phyloP scores from a whole-genome alignment of 2,797 vertebrate species.

The Gambusia yucatana region DNA sequence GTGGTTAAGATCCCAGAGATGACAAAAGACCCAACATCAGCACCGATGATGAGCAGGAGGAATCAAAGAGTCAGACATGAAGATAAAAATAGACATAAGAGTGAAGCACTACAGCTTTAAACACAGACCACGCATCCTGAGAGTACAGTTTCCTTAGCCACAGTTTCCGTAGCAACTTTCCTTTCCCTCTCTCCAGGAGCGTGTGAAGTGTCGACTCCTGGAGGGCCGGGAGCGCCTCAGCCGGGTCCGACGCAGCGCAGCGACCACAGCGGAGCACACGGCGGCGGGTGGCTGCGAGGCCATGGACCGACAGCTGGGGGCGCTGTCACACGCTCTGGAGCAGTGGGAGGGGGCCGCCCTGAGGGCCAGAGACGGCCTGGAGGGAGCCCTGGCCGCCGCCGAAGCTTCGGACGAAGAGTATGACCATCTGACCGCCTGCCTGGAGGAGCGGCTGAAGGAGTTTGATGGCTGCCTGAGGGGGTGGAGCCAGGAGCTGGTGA shows the following conservation, averaged over 20 bases:
- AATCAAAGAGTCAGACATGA: constrained; percentile 25
- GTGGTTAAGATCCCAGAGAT: constrained; percentile 1
- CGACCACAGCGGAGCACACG: constrained; percentile 80
- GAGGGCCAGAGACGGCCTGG: constrained; percentile 83
- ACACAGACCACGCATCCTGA: constrained; percentile 45
- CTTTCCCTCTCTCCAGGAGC: constrained; percentile 83
- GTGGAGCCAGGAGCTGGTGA: constrained; percentile 84
- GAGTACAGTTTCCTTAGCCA: constrained; percentile 65
- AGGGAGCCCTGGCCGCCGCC: constrained; percentile 84
- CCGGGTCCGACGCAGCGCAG: constrained; percentile 84
- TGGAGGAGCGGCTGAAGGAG: constrained; percentile 85
- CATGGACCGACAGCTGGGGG: constrained; percentile 90
- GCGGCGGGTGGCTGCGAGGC: constrained; percentile 87
- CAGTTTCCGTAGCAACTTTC: constrained; percentile 85
- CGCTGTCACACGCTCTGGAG: constrained; percentile 90
- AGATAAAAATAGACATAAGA: constrained; percentile 19
- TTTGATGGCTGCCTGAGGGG: constrained; percentile 82
- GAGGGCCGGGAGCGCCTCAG: constrained; percentile 88
- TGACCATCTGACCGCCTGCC: constrained; percentile 73
- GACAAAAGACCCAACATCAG: constrained; percentile 31
- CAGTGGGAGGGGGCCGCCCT: constrained; percentile 91
- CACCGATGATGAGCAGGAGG: constrained; percentile 9
- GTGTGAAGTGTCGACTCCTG: constrained; percentile 89
- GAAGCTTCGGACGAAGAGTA: constrained; percentile 90
- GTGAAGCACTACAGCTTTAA: constrained; percentile 58